phyloP scores from a whole-genome alignment of 2,797 vertebrate genomes.

The Mus minutoides region DNA sequence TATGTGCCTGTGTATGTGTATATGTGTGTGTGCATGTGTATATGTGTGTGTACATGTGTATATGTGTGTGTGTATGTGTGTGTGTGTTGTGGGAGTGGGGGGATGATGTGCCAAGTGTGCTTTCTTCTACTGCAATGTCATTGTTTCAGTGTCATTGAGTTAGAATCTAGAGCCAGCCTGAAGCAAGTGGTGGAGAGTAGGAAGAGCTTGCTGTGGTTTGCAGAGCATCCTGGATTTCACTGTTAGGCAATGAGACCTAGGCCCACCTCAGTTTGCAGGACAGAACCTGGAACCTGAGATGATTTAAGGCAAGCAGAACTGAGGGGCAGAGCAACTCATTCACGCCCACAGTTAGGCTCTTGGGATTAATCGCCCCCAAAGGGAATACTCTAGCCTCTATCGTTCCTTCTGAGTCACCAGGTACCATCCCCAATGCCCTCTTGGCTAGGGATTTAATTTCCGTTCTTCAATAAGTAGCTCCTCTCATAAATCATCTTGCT shows the following conservation, averaged over 20 bases:
- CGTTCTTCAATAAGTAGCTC: not conserved
- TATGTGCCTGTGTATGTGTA: not conserved
- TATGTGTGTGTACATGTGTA: not conserved
- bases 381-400: not conserved
- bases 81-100: not conserved
- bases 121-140: conserved; percentile 9
- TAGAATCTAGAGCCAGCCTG: not conserved
- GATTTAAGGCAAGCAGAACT: not conserved
- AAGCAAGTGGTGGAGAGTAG: not conserved
- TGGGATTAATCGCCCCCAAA: not conserved
- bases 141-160: conserved; percentile 25
- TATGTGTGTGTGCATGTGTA: not conserved
- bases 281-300: conserved; percentile 21
- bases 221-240: not conserved
- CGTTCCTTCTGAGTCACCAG: not conserved
- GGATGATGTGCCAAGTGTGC: not conserved
- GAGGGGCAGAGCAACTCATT: not conserved
- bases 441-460: not conserved
- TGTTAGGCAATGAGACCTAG: not conserved
- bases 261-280: not conserved
- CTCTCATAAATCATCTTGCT: not conserved
- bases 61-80: not conserved
- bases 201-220: not conserved
- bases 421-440: not conserved
- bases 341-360: not conserved